Base-by-base conservation (phyloP, 2,888 invertebrate species). In the Drosophila mimica region DNA sequence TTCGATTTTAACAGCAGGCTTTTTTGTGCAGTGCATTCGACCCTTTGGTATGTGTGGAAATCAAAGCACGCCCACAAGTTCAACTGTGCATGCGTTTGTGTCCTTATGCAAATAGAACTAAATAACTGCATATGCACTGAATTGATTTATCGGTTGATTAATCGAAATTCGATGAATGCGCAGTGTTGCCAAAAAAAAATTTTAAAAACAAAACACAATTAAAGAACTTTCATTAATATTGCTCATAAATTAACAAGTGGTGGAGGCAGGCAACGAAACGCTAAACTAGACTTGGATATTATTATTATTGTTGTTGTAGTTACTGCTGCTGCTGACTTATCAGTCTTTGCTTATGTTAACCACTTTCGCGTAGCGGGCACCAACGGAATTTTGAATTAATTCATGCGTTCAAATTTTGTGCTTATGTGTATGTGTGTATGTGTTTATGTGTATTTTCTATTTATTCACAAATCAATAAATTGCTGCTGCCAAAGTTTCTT, bases 311-410 rank as follows among this genome's bases (percentile, higher is more conserved):
- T 65, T 60, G 28, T 54, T 31, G 17, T 46, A 53, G 7, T 54
- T 33, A 9, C 36, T 54, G 33, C 49, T 31, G 40, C 38, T 70
- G 52, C 53, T 57, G 60, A 40, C 31, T 71, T 49, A 57, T 77
- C 72, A 51, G 11, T 49, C 43, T 31, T 67, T 65, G 66, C 68
- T 72, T 70, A 63, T 82, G 70, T 61, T 83, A 61, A 64, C 68
- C 83, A 83, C 85, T 90, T 86, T 86, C 90, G 84, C 82, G 74
- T 76, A 66, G 81, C 83, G 74, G 77, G 62, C 84, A 82, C 74
- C 83, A 86, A 77, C 81, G 84, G 85, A 85, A 85, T 85, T 89
- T 70, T 81, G 83, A 90, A 85, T 85, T 90, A 88, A 85, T 85
- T 83, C 90, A 83, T 90, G 88, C 83, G 68, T 72, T 79, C 71